Evolutionary conservation across 2,888 invertebrate species (phyloP).

Genomic region (Eupelmus urozonus): DNA sequence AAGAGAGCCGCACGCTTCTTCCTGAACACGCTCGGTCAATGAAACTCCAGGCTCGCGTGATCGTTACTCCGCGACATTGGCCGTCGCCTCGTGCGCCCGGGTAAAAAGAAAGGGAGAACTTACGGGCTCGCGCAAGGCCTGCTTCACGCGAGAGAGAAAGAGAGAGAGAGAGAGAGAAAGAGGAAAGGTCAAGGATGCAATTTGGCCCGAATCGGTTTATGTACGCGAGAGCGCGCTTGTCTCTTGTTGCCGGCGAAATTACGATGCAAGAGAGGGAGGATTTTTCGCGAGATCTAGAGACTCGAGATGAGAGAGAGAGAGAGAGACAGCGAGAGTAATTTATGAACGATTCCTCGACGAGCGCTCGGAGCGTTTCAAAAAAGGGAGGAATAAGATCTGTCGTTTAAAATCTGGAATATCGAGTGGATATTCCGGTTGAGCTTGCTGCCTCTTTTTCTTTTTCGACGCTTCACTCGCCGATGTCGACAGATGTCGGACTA

Average conservation of each 20-base stretch:
- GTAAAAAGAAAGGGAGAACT: neutral
- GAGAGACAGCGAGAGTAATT: slow-evolving; percentile 25
- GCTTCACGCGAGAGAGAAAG: neutral
- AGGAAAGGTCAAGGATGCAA: slow-evolving; percentile 47
- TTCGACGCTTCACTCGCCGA: neutral
- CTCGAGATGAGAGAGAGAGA: neutral
- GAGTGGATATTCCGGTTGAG: slow-evolving; percentile 6
- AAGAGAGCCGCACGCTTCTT: neutral
- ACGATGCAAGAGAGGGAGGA: slow-evolving; percentile 1
- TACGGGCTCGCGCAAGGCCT: neutral
- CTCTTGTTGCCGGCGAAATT: neutral
- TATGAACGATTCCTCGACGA: slow-evolving; percentile 20
- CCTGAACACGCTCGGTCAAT: neutral
- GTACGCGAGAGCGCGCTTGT: neutral
- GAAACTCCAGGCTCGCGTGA: slow-evolving; percentile 30
- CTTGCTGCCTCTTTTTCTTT: neutral
- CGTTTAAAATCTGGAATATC: slow-evolving; percentile 33
- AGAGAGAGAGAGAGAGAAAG: too few species aligned
- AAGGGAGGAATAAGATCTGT: neutral
- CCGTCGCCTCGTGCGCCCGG: neutral
- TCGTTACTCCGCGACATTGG: slow-evolving; percentile 30
- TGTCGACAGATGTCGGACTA: neutral
- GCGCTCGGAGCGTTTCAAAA: neutral
- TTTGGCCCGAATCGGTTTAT: slow-evolving; percentile 37
- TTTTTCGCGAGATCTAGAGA: neutral